A percentile compares a stretch with the other conserved stretches of the same genome.
Conservation (phyloP, 2,888 invertebrate species). For the Sphinx pinastri region DNA sequence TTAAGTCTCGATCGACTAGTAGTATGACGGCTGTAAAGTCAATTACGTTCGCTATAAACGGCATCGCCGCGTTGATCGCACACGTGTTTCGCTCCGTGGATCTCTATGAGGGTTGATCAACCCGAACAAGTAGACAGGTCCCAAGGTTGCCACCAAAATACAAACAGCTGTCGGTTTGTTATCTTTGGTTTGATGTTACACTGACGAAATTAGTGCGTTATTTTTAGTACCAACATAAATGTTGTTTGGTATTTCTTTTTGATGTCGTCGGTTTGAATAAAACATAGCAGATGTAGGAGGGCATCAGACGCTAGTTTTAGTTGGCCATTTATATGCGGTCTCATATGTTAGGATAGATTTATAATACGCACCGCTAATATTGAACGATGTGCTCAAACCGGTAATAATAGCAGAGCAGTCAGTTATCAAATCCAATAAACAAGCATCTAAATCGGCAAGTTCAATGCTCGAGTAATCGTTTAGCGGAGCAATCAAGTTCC, state of each 20-base stretch:
- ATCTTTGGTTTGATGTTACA: conserved; percentile 26
- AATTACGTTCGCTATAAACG: conserved; percentile 53
- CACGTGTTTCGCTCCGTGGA: conserved; percentile 65
- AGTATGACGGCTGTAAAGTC: not conserved
- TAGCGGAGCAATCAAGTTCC: conserved; percentile 64
- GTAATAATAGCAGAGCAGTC: conserved; percentile 25
- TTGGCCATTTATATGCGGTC: not conserved
- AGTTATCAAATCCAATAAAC: conserved; percentile 36
- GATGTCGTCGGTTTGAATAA: conserved; percentile 19
- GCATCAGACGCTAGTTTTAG: not conserved
- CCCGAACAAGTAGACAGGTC: conserved; percentile 58
- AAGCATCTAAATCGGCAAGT: conserved; percentile 59
- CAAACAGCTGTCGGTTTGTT: conserved; percentile 51
- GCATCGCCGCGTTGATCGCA: conserved; percentile 66
- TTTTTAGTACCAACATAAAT: conserved; percentile 27
- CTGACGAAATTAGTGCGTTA: conserved; percentile 25
- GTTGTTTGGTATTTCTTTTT: conserved; percentile 19
- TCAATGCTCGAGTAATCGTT: conserved; percentile 71
- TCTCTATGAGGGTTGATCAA: conserved; percentile 60
- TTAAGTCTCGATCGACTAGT: not conserved
- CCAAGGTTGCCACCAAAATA: conserved; percentile 55
- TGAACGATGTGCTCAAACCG: conserved; percentile 1
- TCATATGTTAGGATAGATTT: not conserved
- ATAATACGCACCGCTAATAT: not conserved
- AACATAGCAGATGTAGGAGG: conserved; percentile 13